Conservation (phyloP, 2,797 vertebrate genomes). For the Scolopax bukidnonensis region DNA sequence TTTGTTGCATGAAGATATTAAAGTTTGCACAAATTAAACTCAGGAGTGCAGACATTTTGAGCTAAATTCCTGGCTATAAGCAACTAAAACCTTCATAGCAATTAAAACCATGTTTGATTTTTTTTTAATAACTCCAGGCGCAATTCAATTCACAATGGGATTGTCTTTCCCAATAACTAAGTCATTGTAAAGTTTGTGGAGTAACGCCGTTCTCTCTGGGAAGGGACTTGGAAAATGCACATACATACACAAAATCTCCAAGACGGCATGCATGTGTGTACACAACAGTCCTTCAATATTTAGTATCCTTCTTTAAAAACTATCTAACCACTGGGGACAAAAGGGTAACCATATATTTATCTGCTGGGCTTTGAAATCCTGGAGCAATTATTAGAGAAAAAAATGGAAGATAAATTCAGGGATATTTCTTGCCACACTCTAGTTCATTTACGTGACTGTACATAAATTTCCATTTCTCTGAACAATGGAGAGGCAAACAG, state of each 20-base stretch:
- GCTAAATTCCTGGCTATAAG: constrained; percentile 28
- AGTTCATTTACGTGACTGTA: constrained; percentile 36
- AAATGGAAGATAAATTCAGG: constrained; percentile 19
- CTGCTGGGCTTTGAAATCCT: not conserved
- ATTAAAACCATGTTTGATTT: constrained; percentile 9
- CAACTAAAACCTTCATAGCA: constrained; percentile 17
- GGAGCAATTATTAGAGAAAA: constrained; percentile 8
- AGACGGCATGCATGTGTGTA: not conserved
- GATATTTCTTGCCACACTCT: constrained; percentile 1
- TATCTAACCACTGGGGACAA: not conserved
- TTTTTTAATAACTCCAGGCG: not conserved
- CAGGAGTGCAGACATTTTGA: constrained; percentile 7
- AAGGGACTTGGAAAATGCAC: not conserved
- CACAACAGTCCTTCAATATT: not conserved
- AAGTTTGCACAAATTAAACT: constrained; percentile 45
- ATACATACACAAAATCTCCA: not conserved
- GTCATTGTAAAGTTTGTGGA: not conserved
- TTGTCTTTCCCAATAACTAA: constrained; percentile 13
- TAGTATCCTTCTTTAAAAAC: not conserved
- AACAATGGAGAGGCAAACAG: constrained; percentile 20
- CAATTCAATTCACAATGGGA: constrained; percentile 9
- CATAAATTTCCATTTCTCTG: constrained; percentile 38
- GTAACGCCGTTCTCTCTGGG: not conserved
- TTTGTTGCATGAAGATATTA: constrained; percentile 55
- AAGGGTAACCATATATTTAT: constrained; percentile 19